These are phyloP conservation scores for Drosophila anomelani DNA, from an alignment of 2,888 invertebrate genomes.

Conservation along the genomic window DNA sequence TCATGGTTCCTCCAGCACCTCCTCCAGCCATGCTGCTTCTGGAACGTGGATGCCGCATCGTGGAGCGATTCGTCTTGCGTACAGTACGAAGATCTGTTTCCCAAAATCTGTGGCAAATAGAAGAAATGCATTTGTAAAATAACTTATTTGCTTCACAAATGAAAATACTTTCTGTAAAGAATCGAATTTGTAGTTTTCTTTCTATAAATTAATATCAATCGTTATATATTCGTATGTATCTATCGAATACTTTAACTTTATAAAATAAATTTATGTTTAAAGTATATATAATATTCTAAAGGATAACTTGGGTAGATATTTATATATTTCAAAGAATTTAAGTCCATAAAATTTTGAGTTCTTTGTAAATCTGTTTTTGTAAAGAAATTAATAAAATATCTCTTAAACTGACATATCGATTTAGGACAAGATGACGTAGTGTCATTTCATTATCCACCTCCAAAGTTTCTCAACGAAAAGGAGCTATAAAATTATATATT, in stretches of 20 bases:
- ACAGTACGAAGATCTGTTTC: conserved; percentile 92
- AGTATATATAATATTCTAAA: too few species aligned
- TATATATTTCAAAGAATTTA: too few species aligned
- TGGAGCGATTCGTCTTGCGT: conserved; percentile 88
- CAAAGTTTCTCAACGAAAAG: conserved; percentile 3
- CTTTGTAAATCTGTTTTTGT: background rate
- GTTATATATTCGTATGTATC: too few species aligned
- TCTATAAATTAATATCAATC: too few species aligned
- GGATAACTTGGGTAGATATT: too few species aligned
- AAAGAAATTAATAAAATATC: background rate
- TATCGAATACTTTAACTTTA: too few species aligned
- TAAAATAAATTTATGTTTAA: too few species aligned
- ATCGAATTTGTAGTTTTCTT: background rate
- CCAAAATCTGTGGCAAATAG: conserved; percentile 87
- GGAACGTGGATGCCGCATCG: conserved; percentile 79
- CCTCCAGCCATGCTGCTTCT: conserved; percentile 56
- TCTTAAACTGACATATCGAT: background rate
- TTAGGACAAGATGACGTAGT: conserved; percentile 5
- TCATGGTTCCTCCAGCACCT: conserved; percentile 20
- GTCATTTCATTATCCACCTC: background rate
- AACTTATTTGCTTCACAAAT: too few species aligned
- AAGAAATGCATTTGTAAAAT: background rate
- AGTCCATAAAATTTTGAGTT: too few species aligned
- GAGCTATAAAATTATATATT: conserved; percentile 26
- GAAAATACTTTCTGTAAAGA: background rate